Percentiles rank a stretch among this genome's conserved stretches.
These are phyloP conservation scores for Prorops nasuta DNA, from an alignment of 1,140 invertebrate genomes.

Conservation along the genomic window DNA sequence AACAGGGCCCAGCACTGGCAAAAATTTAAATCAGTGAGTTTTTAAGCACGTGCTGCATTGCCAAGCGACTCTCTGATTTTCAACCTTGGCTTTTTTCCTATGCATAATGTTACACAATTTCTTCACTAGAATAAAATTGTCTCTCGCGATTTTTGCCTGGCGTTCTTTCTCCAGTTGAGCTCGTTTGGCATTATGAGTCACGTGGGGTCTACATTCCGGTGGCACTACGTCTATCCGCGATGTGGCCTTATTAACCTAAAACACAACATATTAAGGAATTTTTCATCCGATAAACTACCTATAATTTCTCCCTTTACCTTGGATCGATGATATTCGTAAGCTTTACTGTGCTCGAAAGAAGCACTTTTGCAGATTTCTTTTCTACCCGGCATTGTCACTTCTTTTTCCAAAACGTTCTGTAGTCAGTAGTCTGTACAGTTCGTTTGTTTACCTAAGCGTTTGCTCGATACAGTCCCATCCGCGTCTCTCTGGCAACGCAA, in stretches of 20 bases:
- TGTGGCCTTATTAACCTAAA: slow-evolving; percentile 41
- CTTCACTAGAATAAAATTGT: slow-evolving; percentile 49
- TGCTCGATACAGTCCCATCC: slow-evolving; percentile 10
- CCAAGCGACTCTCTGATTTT: slow-evolving; percentile 27
- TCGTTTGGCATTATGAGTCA: slow-evolving; percentile 43
- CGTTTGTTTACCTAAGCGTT: too few relatives aligned
- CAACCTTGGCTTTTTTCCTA: slow-evolving; percentile 28
- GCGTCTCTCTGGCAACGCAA: slow-evolving; percentile 31
- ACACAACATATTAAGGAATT: not conserved
- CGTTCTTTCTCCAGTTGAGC: slow-evolving; percentile 45
- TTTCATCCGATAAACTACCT: not conserved
- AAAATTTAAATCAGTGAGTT: slow-evolving; percentile 28
- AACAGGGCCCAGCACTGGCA: too few relatives aligned
- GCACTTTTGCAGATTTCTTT: slow-evolving; percentile 10
- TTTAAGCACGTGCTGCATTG: slow-evolving; percentile 39
- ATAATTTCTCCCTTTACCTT: slow-evolving; percentile 25
- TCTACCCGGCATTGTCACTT: slow-evolving; percentile 5
- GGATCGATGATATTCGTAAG: slow-evolving; percentile 36
- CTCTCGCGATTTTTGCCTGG: slow-evolving; percentile 40
- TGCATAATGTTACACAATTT: slow-evolving; percentile 48
- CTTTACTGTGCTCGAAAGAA: slow-evolving; percentile 18
- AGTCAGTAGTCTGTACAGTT: too few relatives aligned
- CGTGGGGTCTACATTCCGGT: slow-evolving; percentile 40
- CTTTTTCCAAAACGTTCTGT: too few relatives aligned
- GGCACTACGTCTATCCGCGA: slow-evolving; percentile 44